Evolutionary conservation across 1,140 invertebrate species (phyloP).

Genomic region (Caenorhabditis briggsae): DNA sequence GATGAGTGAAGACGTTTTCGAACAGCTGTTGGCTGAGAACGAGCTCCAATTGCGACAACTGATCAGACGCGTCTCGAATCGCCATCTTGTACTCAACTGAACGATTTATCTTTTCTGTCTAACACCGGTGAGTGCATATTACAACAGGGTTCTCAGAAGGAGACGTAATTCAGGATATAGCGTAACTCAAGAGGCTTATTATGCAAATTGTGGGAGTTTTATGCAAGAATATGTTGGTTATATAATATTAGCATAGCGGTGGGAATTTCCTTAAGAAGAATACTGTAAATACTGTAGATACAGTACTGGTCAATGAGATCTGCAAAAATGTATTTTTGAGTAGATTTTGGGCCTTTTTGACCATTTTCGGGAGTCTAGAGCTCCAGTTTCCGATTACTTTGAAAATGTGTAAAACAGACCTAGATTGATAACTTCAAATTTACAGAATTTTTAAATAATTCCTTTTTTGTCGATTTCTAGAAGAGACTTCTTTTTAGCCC

Average conservation of each 20-base stretch:
- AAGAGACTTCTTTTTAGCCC: no score
- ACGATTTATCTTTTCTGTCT: slow-evolving; percentile 7
- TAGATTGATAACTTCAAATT: no score
- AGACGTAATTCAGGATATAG: no score
- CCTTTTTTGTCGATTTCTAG: no score
- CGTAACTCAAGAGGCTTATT: background rate
- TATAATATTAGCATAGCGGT: slow-evolving; percentile 18
- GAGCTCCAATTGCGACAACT: slow-evolving; percentile 29
- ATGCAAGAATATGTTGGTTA: background rate
- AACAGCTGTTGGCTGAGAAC: slow-evolving; percentile 49
- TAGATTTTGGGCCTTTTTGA: no score
- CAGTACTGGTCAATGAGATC: background rate
- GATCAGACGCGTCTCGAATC: background rate
- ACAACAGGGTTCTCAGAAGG: background rate
- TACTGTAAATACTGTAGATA: background rate
- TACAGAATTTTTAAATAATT: no score
- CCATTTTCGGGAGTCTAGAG: no score
- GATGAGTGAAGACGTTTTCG: slow-evolving; percentile 8
- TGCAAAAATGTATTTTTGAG: no score
- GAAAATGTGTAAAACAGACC: no score
- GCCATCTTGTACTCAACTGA: slow-evolving; percentile 18
- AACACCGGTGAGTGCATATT: slow-evolving; percentile 4
- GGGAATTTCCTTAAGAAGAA: background rate
- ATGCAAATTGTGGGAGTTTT: background rate
- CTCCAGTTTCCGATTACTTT: no score